A percentile compares a stretch with the other conserved stretches of the same genome.
Evolutionary conservation across 2,888 invertebrate species (phyloP).

Genomic region (Linyphia triangularis): DNA sequence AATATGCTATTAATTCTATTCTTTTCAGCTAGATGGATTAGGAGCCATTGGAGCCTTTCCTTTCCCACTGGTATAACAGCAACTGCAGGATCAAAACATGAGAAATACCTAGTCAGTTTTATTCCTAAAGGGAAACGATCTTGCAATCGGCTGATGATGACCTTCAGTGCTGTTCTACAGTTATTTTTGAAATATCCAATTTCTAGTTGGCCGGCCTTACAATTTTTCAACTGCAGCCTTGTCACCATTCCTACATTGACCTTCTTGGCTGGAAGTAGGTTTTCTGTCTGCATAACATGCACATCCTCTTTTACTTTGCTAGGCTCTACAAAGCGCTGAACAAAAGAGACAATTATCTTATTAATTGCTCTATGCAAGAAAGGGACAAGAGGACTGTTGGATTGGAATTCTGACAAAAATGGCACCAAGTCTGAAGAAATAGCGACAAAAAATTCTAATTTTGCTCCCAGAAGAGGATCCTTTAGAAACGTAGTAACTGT

Average conservation of each 20-base stretch:
- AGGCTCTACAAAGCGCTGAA: background rate
- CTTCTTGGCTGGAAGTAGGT: background rate
- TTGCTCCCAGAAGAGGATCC: background rate
- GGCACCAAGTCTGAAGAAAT: background rate
- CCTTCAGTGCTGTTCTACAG: background rate
- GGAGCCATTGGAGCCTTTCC: background rate
- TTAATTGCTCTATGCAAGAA: background rate
- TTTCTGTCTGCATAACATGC: background rate
- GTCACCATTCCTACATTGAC: background rate
- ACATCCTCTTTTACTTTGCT: background rate
- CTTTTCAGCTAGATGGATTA: background rate
- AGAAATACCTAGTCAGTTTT: background rate
- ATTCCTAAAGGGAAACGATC: background rate
- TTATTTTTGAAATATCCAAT: background rate
- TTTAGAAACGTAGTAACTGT: background rate
- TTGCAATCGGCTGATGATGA: background rate
- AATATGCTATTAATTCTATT: background rate
- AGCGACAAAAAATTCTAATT: background rate
- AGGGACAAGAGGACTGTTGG: background rate
- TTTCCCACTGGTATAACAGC: background rate
- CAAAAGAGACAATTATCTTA: background rate
- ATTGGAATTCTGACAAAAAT: slow-evolving; percentile 1
- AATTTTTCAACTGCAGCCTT: background rate
- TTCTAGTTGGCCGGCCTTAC: background rate
- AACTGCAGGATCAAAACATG: background rate